Conservation (phyloP, 2,888 invertebrate species). For the Tenthredo amoena region DNA sequence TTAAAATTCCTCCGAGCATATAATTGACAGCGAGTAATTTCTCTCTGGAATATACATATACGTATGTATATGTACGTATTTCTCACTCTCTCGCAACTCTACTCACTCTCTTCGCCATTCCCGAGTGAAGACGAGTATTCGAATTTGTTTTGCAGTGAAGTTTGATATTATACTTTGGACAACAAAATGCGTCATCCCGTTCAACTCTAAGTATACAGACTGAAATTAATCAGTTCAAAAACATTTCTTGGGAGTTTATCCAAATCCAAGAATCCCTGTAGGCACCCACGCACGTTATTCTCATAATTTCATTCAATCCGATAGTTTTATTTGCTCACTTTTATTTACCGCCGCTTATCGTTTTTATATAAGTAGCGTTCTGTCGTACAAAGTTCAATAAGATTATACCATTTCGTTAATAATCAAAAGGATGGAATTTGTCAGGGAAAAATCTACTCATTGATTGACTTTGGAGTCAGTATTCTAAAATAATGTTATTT, state of each 20-base stretch:
- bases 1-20: conserved; percentile 32
- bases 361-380: too few relatives aligned
- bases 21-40: conserved; percentile 49
- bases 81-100: neutral
- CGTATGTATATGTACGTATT: neutral
- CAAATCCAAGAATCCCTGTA: neutral
- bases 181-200: neutral
- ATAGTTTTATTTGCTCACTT: neutral
- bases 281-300: neutral
- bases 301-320: neutral
- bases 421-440: too few relatives aligned
- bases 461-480: too few relatives aligned
- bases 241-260: neutral
- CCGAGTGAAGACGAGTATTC: neutral
- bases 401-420: too few relatives aligned
- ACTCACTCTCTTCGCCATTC: neutral
- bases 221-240: neutral
- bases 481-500: too few relatives aligned
- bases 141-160: neutral
- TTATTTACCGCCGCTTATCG: neutral
- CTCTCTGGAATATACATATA: neutral
- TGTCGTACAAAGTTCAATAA: too few relatives aligned
- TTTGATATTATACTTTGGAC: conserved; percentile 5
- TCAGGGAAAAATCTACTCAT: too few relatives aligned
- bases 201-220: neutral